These are phyloP conservation scores for Crocodylus rhombifer DNA, from an alignment of 2,797 vertebrate species.

Conservation along the genomic window DNA sequence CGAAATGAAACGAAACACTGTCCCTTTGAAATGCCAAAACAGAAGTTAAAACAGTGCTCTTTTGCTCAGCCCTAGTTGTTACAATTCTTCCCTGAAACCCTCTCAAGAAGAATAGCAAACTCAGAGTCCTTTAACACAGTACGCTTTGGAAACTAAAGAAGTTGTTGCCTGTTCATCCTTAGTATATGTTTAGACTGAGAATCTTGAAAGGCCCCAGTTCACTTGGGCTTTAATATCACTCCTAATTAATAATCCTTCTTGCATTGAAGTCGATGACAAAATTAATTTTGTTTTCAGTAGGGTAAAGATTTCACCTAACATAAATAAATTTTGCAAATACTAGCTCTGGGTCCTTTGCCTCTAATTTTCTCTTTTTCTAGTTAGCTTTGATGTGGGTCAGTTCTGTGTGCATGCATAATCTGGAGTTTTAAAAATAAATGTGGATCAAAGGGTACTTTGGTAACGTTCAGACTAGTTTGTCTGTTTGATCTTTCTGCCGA, in stretches of 20 bases:
- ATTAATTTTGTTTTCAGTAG: background rate
- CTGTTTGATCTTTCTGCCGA: background rate
- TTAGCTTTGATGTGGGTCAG: background rate
- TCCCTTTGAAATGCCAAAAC: no score
- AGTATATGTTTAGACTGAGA: no score
- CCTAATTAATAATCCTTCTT: background rate
- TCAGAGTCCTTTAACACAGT: background rate
- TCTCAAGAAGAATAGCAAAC: background rate
- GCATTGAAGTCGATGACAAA: background rate
- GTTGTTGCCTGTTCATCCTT: background rate
- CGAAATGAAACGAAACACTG: no score
- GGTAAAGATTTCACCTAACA: background rate
- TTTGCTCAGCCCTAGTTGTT: no score
- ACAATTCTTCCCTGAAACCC: no score
- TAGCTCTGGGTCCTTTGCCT: background rate
- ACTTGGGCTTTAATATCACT: no score
- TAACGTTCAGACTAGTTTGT: background rate
- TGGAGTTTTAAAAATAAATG: background rate
- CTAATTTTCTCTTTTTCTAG: background rate
- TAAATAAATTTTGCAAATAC: background rate
- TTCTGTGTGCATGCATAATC: background rate
- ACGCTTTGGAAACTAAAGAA: background rate
- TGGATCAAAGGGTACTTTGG: background rate
- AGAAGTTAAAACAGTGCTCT: no score
- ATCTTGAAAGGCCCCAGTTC: no score